phyloP scores from a whole-genome alignment of 92 coral and sea anemone genomes.

The Nematostella vectensis region DNA sequence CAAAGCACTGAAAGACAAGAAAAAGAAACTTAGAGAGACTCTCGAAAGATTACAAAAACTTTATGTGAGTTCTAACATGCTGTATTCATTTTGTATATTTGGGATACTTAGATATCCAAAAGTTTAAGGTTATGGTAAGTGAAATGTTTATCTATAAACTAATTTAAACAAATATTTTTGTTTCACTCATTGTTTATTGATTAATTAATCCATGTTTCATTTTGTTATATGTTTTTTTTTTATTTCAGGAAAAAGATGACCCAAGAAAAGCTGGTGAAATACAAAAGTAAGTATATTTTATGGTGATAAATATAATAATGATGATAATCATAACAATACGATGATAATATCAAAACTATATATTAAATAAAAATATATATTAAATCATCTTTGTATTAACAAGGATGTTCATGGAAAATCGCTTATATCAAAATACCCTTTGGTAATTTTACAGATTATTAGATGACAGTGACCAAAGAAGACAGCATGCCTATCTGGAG shows the following conservation, averaged over 20 bases:
- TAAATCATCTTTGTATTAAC: too few relatives aligned
- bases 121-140: too few relatives aligned
- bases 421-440: too few relatives aligned
- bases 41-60: constrained; percentile 78
- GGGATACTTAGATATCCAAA: too few relatives aligned
- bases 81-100: not conserved
- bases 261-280: constrained; percentile 46
- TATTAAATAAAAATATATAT: too few relatives aligned
- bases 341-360: too few relatives aligned
- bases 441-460: constrained; percentile 19
- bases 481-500: constrained; percentile 57
- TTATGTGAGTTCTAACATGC: constrained; percentile 46
- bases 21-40: constrained; percentile 88
- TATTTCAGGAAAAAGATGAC: constrained; percentile 65
- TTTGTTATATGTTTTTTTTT: not conserved
- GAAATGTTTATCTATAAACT: too few relatives aligned
- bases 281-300: constrained; percentile 39
- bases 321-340: not conserved
- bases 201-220: too few relatives aligned
- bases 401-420: not conserved
- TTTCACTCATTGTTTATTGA: too few relatives aligned
- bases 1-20: constrained; percentile 95
- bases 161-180: too few relatives aligned
- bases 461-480: constrained; percentile 61
- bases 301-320: too few relatives aligned